Percentiles rank a stretch among this genome's conserved stretches.
phyloP scores from a whole-genome alignment of 1,140 invertebrate species.

The Drosophila mauritiana region DNA sequence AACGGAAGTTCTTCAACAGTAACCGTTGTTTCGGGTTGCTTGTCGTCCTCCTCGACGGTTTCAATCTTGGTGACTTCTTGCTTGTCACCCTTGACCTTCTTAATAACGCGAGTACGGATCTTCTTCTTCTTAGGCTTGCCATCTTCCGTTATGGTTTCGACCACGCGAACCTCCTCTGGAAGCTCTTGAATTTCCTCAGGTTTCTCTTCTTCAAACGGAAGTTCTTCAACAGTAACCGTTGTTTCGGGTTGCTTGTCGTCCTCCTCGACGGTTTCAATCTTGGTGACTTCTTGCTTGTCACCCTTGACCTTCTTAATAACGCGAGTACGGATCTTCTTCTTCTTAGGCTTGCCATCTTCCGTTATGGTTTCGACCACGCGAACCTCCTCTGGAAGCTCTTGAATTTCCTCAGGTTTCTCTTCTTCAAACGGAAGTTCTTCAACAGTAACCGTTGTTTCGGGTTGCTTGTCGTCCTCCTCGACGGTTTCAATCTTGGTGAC shows the following conservation, averaged over 20 bases:
- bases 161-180: slow-evolving; percentile 2
- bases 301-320: slow-evolving; percentile 9
- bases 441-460: not conserved
- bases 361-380: not conserved
- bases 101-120: slow-evolving; percentile 4
- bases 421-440: slow-evolving; percentile 1
- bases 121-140: slow-evolving; percentile 5
- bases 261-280: slow-evolving; percentile 9
- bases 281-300: slow-evolving; percentile 4
- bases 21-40: not conserved
- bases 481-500: slow-evolving; percentile 7
- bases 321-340: slow-evolving; percentile 6
- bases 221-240: not conserved
- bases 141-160: not conserved
- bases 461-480: slow-evolving; percentile 5
- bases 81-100: slow-evolving; percentile 8
- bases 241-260: slow-evolving; percentile 4
- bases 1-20: not conserved
- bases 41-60: slow-evolving; percentile 9
- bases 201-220: not conserved
- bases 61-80: slow-evolving; percentile 9
- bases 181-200: slow-evolving; percentile 4
- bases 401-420: not conserved
- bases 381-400: slow-evolving; percentile 6
- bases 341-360: slow-evolving; percentile 5